Evolutionary conservation across 2,888 invertebrate genomes (phyloP), one percentile per base, ranked within the genome.

Genomic region (Masnerella sp.): DNA sequence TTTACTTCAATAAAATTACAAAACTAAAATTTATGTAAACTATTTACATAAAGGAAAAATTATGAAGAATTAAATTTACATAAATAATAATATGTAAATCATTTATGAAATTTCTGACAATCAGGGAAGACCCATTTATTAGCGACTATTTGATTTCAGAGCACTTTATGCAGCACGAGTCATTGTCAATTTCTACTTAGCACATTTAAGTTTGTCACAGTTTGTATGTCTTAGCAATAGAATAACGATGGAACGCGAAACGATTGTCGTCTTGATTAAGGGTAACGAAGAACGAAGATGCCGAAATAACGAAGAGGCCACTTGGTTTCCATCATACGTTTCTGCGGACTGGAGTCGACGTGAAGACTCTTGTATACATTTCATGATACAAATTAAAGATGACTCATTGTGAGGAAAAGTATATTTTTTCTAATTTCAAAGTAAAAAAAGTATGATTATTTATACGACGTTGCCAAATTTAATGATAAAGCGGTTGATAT

Each of bases 201-300:
- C 58, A 64, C 43, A 54, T 22, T 70, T 56, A 47, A 36, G 30
- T 64, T 71, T 54, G 69, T 25, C 56, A 70, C 42, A 9, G 51
- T 59, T 71, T 56, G 51, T 71, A 71, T 12, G 45, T 64, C 12
- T 30, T 71, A 58, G 56, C 56, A 47, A 62, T 70, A 70, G 69
- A 47, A 34, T 45, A 18, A 69, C 32, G 25, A 47, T 38, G 52
- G 34, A 69, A 62, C 32, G 49, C 30, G 34, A 38, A 40, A n/a
- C n/a, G n/a, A n/a, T n/a, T n/a, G n/a, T n/a, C n/a, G n/a, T n/a
- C n/a, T n/a, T n/a, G n/a, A n/a, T n/a, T n/a, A n/a, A n/a, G n/a
- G n/a, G n/a, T n/a, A n/a, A n/a, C n/a, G 25, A 25, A 25, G 25
- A 25, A 25, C n/a, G 25, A 30, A 32, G 17, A 9, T 20, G 30